These are phyloP conservation scores for Simalia tracyae DNA, from an alignment of 2,797 vertebrate species.

Conservation along the genomic window DNA sequence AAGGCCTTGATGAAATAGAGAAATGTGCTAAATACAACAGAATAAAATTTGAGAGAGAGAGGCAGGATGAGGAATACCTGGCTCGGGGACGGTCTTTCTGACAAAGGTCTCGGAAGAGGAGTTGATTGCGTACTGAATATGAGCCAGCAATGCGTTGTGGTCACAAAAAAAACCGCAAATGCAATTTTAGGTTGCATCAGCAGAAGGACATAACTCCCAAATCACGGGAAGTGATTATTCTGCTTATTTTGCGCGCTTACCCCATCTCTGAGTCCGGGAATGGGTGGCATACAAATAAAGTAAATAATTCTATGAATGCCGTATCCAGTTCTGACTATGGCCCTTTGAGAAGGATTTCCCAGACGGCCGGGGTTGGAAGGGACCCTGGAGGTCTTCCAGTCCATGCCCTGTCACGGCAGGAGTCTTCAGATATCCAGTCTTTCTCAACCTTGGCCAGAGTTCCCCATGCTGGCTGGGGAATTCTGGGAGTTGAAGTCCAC, in stretches of 20 bases:
- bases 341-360: not conserved
- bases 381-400: too few species aligned
- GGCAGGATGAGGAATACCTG: not conserved
- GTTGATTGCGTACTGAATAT: not conserved
- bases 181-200: not conserved
- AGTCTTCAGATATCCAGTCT: too few species aligned
- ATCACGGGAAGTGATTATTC: not conserved
- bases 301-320: not conserved
- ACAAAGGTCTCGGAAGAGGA: not conserved
- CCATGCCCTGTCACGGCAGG: too few species aligned
- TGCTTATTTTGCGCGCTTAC: not conserved
- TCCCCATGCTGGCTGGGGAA: too few species aligned
- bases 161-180: not conserved
- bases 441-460: too few species aligned
- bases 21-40: too few species aligned
- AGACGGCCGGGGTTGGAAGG: not conserved
- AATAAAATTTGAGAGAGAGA: too few species aligned
- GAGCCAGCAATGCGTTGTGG: fast-evolving
- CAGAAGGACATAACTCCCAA: not conserved
- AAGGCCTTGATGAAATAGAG: too few species aligned
- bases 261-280: not conserved
- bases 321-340: not conserved
- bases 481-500: too few species aligned
- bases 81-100: not conserved
- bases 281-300: not conserved